These are phyloP conservation scores for Lamprotornis superbus DNA, from an alignment of 2,113 vertebrate species.

Conservation along the genomic window DNA sequence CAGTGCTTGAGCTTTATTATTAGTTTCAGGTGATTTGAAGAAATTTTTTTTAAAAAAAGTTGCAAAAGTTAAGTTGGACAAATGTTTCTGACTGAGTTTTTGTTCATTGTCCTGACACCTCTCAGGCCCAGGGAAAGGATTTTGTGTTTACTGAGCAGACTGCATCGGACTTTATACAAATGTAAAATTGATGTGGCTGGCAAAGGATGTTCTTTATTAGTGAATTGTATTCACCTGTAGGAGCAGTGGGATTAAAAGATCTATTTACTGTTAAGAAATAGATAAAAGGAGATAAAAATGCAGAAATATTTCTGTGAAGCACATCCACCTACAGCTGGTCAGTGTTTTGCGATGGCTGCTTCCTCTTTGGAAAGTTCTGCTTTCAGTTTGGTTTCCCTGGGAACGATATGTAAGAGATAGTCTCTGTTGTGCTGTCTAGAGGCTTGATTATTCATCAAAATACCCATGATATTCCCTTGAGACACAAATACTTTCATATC, in stretches of 20 bases:
- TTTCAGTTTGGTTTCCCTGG: conserved; percentile 46
- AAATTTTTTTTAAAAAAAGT: not conserved
- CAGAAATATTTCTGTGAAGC: not conserved
- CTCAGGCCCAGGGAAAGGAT: not conserved
- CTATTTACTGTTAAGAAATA: not conserved
- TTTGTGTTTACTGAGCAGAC: not conserved
- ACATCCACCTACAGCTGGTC: conserved; percentile 13
- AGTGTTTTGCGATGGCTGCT: not conserved
- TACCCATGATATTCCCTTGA: not conserved
- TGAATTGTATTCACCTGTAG: not conserved
- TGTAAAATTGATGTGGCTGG: not conserved
- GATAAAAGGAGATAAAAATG: not conserved
- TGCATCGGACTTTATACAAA: not conserved
- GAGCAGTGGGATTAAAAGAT: not conserved
- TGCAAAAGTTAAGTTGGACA: not conserved
- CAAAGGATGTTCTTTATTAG: not conserved
- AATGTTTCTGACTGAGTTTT: not conserved
- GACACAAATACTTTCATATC: not conserved
- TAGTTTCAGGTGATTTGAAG: not conserved
- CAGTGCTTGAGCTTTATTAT: not conserved
- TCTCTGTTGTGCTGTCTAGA: conserved; percentile 17
- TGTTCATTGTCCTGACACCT: not conserved
- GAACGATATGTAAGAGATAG: conserved; percentile 30
- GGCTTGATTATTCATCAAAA: conserved; percentile 37
- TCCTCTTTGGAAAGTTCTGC: conserved; percentile 49